Base-by-base conservation (phyloP, 2,797 vertebrate genomes). In the Cetoscarus ocellatus region DNA sequence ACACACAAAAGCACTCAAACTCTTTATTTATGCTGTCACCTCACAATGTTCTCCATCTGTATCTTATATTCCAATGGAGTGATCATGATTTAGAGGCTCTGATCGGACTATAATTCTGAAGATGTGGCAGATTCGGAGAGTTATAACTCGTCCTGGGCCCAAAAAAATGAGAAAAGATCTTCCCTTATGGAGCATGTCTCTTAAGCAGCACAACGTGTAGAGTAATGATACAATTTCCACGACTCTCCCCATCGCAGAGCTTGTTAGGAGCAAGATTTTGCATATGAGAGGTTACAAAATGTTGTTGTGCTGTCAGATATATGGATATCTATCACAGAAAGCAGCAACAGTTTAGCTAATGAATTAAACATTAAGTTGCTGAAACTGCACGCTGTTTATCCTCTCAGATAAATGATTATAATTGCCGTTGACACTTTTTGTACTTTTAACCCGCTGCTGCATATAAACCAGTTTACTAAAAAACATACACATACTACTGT, bases 361-460 rank as follows among this genome's bases (percentile, higher is more conserved):
- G 78, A 89, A 87, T 89, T 84, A 90, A 85, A 88, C 84, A 90
- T 90, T 74, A 67, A 38, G 35, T 65, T 50, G 69, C 48, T 62
- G 35, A 74, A 75, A 69, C 43, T 60, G 51, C 67, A 60, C 76
- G 59, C 53, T 78, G 12, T 44, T 75, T 70, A 56, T 56, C 59
- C 73, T 18, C 57, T 52, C 68, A 49, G 18, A 65, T 76, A 53
- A 73, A 80, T 83, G 45, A 83, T 77, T 54, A 63, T 12, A 51
- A 84, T 72, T 75, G 56, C 49, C 70, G 63, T 49, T 80, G 80
- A 83, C 81, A 83, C 52, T 73, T 6, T 61, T 61, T 42, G 54
- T 60, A 67, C 27, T 56, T 74, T 64, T 80, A 68, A 77, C 66
- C 65, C 8, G 12, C n/a, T 42, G 52, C 53, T 73, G 50, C 69